Percentiles rank a stretch among this genome's conserved stretches.
Conservation (phyloP, 1,140 invertebrate species). For the Brachionus calyciflorus region DNA sequence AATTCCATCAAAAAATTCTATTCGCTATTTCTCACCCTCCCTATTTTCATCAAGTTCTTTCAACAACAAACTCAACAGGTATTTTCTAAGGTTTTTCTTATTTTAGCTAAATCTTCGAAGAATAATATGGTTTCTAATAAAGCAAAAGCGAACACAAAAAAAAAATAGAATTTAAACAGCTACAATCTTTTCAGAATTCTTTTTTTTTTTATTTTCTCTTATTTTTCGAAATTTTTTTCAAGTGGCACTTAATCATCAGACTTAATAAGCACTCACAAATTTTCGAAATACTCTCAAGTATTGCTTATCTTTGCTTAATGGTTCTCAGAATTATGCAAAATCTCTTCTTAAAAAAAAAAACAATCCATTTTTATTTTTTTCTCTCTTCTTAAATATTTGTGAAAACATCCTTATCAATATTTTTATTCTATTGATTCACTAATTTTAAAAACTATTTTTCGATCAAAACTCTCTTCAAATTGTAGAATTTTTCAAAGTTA, state of each 20-base stretch:
- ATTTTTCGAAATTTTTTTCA: not conserved
- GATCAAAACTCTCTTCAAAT: too few relatives aligned
- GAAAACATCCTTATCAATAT: too few relatives aligned
- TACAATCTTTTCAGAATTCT: not conserved
- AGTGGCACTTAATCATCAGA: constrained; percentile 9
- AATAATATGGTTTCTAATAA: too few relatives aligned
- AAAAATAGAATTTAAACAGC: not conserved
- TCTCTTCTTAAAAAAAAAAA: not conserved
- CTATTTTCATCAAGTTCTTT: not conserved
- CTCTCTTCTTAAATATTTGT: too few relatives aligned
- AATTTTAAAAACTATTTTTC: too few relatives aligned
- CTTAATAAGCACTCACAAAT: constrained; percentile 24
- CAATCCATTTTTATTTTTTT: too few relatives aligned
- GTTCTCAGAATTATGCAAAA: not conserved
- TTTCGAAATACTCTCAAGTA: not conserved
- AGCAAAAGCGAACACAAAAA: too few relatives aligned
- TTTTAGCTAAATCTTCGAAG: too few relatives aligned
- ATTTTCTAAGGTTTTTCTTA: not conserved
- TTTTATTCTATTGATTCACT: too few relatives aligned
- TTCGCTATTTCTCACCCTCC: not conserved
- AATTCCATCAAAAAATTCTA: constrained; percentile 1
- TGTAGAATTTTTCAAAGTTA: too few relatives aligned
- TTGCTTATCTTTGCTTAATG: constrained; percentile 23
- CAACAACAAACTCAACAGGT: constrained; percentile 11
- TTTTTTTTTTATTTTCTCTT: constrained; percentile 3